Base-by-base conservation (phyloP, 2,888 invertebrate genomes). In the Cyclophora albipunctata region DNA sequence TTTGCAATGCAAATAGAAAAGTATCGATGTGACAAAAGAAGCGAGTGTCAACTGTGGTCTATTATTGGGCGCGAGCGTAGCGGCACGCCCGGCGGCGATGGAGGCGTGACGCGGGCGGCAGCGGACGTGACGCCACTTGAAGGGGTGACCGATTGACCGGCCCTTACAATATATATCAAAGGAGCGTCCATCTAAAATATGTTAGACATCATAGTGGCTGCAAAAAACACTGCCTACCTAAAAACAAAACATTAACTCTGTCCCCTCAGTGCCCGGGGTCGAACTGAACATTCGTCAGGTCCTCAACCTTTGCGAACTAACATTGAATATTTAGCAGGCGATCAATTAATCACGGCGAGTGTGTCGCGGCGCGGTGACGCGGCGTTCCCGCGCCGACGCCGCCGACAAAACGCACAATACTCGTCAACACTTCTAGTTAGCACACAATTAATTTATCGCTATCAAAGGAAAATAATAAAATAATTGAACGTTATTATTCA, bases 321-420 rank as follows among this genome's bases (percentile, higher is more conserved):
- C 37, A 5, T 37, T 37, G 37, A 37, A 37, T 37, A 37, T 48
- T 42, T 41, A 47, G 40, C 49, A 57, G 60, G 63, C 58, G 57
- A 61, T 67, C 37, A 59, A 64, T 57, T 53, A 62, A 62, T 64
- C 60, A 61, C 53, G 48, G 48, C 45, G 45, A 43, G 45, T 33
- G 37, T 40, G 50, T 46, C 57, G 51, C 49, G 52, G 55, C 54
- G 58, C 55, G 51, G 53, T 57, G 59, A 42, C 51, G 53, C 62
- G 55, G 37, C 37, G 37, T 37, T 37, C 37, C 37, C 37, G 37
- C 37, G 37, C 37, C 37, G 37, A 4, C 37, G 37, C 37, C 58
- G 55, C 35, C 59, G 59, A 72, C 71, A 74, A 73, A 73, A 68
- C 64, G 67, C 60, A 75, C 71, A 71, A 70, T 71, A 68, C 64